Evolutionary conservation across 1,140 invertebrate genomes (phyloP), one percentile per base, ranked within the genome.

Genomic region (Tetramorium simillimum): DNA sequence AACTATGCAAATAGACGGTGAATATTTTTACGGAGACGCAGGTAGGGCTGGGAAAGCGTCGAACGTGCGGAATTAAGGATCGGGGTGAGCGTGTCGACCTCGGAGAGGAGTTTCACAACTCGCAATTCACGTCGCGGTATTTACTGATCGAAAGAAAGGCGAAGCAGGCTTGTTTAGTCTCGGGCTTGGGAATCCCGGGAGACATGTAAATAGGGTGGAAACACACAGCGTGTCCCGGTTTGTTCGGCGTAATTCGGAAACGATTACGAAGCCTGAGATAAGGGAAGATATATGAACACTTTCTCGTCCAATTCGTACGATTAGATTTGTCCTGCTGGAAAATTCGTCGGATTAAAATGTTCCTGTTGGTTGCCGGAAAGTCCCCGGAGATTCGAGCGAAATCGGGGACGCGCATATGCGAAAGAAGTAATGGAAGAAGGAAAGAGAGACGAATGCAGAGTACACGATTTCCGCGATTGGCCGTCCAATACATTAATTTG

Each of bases 221-320:
- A 77, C 60, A 77, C 60, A 77, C 60, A 86, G 72, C 87, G 63
- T 53, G 77, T 89, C 56, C 73, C 70, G 75, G 62, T 73, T 82
- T 70, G 70, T 86, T 89, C 51, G 33, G 43, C 40, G 88, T 75
- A 89, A 89, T 89, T 78, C 46, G 88, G 73, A 86, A 89, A 89
- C 88, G 88, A 89, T 89, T 89, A 89, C 84, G 46, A 18, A 46
- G 43, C n/a, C 65, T 49, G 70, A 53, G 75, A 82, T 70, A 70
- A 53, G 16, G 43, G 14, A 58, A 51, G 28, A 76, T 56, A 53
- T 63, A 63, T 70, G 62, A 70, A 69, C 40, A 82, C 53, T 82
- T 82, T 82, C 77, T 40, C 56, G 62, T 86, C 28, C 75, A 82
- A 86, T 89, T 82, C 14, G 85, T 75, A 67, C 67, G 73, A 85